These are phyloP conservation scores for Drosophila bipectinata DNA, from an alignment of 1,140 invertebrate species.

Conservation along the genomic window DNA sequence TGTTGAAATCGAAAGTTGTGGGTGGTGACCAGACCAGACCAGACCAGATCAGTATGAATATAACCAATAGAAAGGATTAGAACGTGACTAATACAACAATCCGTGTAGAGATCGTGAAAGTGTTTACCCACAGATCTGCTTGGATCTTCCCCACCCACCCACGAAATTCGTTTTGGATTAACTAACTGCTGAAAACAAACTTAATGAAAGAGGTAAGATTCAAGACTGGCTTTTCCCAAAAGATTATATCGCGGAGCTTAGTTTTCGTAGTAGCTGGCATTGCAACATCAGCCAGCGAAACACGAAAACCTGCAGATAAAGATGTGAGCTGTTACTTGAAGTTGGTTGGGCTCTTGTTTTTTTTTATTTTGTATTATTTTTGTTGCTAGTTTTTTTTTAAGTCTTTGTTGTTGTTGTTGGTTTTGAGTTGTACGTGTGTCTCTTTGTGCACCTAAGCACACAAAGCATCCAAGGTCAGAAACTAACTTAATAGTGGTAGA, in stretches of 20 bases:
- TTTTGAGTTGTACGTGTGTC: slow-evolving; percentile 28
- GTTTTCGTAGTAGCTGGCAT: slow-evolving; percentile 15
- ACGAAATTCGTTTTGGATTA: slow-evolving; percentile 30
- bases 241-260: neutral
- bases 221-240: neutral
- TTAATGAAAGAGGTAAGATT: slow-evolving; percentile 74
- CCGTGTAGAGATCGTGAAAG: slow-evolving; percentile 21
- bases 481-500: slow-evolving; percentile 69
- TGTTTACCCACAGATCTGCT: slow-evolving; percentile 1
- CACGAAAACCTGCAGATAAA: slow-evolving; percentile 36
- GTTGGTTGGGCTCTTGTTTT: neutral
- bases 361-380: neutral
- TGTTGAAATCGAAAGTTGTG: slow-evolving; percentile 34
- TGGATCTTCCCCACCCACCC: neutral
- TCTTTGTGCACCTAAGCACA: slow-evolving; percentile 59
- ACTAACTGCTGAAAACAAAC: slow-evolving; percentile 45
- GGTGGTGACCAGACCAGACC: slow-evolving; percentile 9
- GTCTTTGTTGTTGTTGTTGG: neutral
- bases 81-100: slow-evolving; percentile 27
- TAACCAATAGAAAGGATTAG: slow-evolving; percentile 49
- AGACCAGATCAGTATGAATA: slow-evolving; percentile 9
- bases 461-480: slow-evolving; percentile 66
- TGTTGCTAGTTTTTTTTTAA: slow-evolving; percentile 10
- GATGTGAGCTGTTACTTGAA: slow-evolving; percentile 12
- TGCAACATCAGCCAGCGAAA: slow-evolving; percentile 39